phyloP scores from a whole-genome alignment of 2,888 invertebrate genomes.

The Unio pictorum region DNA sequence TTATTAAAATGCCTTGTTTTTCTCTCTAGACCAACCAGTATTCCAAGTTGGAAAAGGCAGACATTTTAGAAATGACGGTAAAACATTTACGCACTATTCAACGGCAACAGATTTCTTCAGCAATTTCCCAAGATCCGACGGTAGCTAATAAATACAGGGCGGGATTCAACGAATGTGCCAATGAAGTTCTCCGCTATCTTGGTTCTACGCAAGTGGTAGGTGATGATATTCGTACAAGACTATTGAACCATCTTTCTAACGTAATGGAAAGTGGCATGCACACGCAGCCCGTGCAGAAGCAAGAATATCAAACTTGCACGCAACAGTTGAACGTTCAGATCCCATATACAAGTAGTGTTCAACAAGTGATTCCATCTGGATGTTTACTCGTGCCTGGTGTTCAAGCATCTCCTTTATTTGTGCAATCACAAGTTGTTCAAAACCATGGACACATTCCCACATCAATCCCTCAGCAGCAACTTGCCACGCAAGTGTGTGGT shows the following conservation, averaged over 20 bases:
- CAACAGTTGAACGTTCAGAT: slow-evolving; percentile 53
- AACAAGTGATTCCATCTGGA: slow-evolving; percentile 21
- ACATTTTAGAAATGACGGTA: slow-evolving; percentile 70
- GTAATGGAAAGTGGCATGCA: slow-evolving; percentile 40
- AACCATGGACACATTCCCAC: slow-evolving; percentile 8
- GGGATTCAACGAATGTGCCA: slow-evolving; percentile 66
- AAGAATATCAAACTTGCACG: slow-evolving; percentile 20
- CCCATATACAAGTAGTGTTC: slow-evolving; percentile 15
- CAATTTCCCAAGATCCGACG: slow-evolving; percentile 44
- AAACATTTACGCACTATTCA: slow-evolving; percentile 61
- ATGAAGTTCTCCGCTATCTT: slow-evolving; percentile 64
- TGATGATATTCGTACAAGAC: slow-evolving; percentile 51
- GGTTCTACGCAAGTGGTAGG: slow-evolving; percentile 55
- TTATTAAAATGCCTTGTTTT: slow-evolving; percentile 5
- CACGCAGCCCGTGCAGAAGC: slow-evolving; percentile 10
- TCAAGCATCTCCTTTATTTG: slow-evolving; percentile 25
- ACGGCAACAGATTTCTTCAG: slow-evolving; percentile 52
- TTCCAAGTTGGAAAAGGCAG: slow-evolving; percentile 70
- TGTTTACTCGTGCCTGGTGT: slow-evolving; percentile 32
- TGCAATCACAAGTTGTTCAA: slow-evolving; percentile 15
- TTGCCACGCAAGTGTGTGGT: slow-evolving; percentile 32
- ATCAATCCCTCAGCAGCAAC: slow-evolving; percentile 19
- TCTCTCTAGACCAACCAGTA: slow-evolving; percentile 64
- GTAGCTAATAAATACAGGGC: slow-evolving; percentile 58
- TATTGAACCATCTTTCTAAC: slow-evolving; percentile 59